Evolutionary conservation across 2,888 invertebrate genomes (phyloP).

Genomic region (Ennomos quercinarius): DNA sequence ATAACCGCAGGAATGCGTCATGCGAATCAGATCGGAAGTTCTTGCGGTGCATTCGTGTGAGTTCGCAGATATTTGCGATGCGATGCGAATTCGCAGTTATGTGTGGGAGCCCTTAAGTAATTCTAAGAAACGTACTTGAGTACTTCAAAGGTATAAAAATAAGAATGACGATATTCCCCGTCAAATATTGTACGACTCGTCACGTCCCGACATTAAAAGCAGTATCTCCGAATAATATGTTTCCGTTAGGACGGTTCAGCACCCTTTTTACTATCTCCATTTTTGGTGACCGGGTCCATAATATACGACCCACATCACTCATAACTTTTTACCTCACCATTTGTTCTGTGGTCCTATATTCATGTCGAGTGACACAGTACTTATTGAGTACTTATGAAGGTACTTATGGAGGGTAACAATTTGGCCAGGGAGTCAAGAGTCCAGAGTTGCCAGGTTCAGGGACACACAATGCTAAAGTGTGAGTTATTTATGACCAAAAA

Average conservation of each 20-base stretch:
- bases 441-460: not conserved
- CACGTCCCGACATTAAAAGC: constrained; percentile 17
- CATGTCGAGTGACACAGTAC: constrained; percentile 12
- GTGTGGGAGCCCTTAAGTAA: too few relatives aligned
- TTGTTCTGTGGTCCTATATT: constrained; percentile 22
- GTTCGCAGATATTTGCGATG: too few relatives aligned
- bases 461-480: too few relatives aligned
- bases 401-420: not conserved
- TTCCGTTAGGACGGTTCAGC: constrained; percentile 7
- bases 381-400: not conserved
- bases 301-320: constrained; percentile 50
- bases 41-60: too few relatives aligned
- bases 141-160: not conserved
- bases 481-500: too few relatives aligned
- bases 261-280: constrained; percentile 28
- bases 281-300: constrained; percentile 32
- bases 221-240: constrained; percentile 14
- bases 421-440: constrained; percentile 3
- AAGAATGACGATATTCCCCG: constrained; percentile 1
- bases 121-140: too few relatives aligned
- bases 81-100: too few relatives aligned
- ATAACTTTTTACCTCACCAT: constrained; percentile 46
- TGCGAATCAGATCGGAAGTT: too few relatives aligned
- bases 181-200: constrained; percentile 2
- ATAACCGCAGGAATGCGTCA: too few relatives aligned